These are phyloP conservation scores for Myotis planiceps DNA, from an alignment of 2,797 vertebrate species.

Conservation along the genomic window DNA sequence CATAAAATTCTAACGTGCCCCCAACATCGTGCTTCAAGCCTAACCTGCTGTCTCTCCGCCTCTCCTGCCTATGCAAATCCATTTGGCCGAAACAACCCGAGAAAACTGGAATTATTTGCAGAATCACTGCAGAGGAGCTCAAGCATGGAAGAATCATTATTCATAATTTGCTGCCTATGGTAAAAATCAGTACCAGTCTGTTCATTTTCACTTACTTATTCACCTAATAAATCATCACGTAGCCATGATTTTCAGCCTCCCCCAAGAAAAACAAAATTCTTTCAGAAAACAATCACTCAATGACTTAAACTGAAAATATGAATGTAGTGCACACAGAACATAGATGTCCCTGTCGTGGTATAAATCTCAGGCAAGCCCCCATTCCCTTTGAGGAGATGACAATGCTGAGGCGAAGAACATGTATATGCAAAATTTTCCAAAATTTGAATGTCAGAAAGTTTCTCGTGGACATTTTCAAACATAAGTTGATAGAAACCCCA, in stretches of 20 bases:
- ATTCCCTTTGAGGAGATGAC: background rate
- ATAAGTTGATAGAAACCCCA: background rate
- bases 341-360: slow-evolving; percentile 57
- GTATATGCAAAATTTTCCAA: slow-evolving; percentile 29
- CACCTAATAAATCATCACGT: slow-evolving; percentile 81
- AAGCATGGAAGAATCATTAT: slow-evolving; percentile 81
- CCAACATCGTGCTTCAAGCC: background rate
- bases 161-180: slow-evolving; percentile 83
- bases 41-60: slow-evolving; percentile 25
- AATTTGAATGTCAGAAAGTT: slow-evolving; percentile 43
- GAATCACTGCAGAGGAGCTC: slow-evolving; percentile 69
- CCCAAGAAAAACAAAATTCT: slow-evolving; percentile 78
- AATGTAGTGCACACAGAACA: slow-evolving; percentile 62
- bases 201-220: slow-evolving; percentile 81
- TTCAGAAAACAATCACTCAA: slow-evolving; percentile 79
- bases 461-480: slow-evolving; percentile 19
- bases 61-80: slow-evolving; percentile 64
- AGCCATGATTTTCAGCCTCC: slow-evolving; percentile 78
- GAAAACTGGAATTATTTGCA: slow-evolving; percentile 74
- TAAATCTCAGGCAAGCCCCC: slow-evolving; percentile 34
- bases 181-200: slow-evolving; percentile 80
- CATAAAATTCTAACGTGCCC: background rate
- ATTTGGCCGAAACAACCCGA: slow-evolving; percentile 66
- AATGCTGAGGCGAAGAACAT: slow-evolving; percentile 14
- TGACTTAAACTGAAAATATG: slow-evolving; percentile 79